Conservation (phyloP, 2,113 vertebrate genomes). For the Isurus oxyrinchus region DNA sequence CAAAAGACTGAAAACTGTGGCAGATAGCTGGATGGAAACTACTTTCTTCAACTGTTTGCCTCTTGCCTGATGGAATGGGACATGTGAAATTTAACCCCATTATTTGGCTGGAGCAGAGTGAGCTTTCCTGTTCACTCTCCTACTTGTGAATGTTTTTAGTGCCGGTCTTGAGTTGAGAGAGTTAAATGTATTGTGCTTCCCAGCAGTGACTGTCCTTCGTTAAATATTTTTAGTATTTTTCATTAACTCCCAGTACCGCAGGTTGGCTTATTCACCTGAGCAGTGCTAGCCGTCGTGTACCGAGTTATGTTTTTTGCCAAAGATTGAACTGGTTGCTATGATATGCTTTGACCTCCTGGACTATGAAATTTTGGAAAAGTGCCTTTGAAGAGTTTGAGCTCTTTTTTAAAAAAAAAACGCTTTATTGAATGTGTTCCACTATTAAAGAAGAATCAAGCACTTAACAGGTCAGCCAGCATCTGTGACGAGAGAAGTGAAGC, state of each 20-base stretch:
- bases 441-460: no score
- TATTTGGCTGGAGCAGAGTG: background rate
- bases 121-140: background rate
- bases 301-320: background rate
- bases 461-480: no score
- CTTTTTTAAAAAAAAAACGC: no score
- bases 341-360: background rate
- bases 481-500: no score
- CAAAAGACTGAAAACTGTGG: background rate
- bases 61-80: background rate
- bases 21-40: background rate
- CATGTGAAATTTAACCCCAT: background rate
- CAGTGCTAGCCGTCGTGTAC: background rate
- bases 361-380: background rate
- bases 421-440: no score
- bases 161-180: background rate
- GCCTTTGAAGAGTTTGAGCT: background rate
- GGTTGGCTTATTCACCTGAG: background rate
- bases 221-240: background rate
- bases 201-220: background rate
- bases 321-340: background rate
- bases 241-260: background rate
- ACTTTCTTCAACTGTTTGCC: background rate
- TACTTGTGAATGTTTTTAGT: background rate
- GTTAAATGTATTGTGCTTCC: background rate